A percentile compares a stretch with the other conserved stretches of the same genome.
Evolutionary conservation across 1,140 invertebrate genomes (phyloP).

Genomic region (Liolophura sinensis): DNA sequence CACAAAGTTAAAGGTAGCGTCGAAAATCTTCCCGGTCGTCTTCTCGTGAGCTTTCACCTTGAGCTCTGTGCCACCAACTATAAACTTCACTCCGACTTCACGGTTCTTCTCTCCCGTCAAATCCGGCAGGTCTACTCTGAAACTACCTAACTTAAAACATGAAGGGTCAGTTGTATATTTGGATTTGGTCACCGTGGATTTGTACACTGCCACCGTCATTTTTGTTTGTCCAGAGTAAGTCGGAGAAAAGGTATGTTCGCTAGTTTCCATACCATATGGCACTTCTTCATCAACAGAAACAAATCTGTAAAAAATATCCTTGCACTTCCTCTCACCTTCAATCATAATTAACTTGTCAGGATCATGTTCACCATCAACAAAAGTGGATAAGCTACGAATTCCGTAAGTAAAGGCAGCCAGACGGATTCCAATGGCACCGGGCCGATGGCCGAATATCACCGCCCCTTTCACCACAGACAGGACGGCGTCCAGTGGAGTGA

Average conservation of each 20-base stretch:
- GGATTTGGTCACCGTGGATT: conserved; percentile 14
- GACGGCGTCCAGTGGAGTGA: conserved; percentile 2
- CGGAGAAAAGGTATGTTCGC: conserved; percentile 12
- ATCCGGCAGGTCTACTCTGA: conserved; percentile 20
- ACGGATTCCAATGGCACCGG: conserved; percentile 21
- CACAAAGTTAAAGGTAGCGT: conserved; percentile 24
- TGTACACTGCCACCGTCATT: conserved; percentile 20
- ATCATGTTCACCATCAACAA: conserved; percentile 10
- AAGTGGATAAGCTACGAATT: conserved; percentile 11
- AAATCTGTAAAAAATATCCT: no score
- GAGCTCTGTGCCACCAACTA: conserved; percentile 22
- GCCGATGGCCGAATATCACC: conserved; percentile 23
- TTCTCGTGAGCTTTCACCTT: conserved; percentile 23
- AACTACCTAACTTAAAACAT: conserved; percentile 22
- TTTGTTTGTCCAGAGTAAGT: conserved; percentile 14
- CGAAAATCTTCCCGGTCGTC: conserved; percentile 11
- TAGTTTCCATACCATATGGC: background rate
- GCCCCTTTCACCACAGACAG: conserved; percentile 17
- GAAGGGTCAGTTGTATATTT: conserved; percentile 15
- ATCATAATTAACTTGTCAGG: no score
- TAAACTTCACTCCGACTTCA: conserved; percentile 25
- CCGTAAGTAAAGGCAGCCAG: conserved; percentile 29
- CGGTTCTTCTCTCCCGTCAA: conserved; percentile 12
- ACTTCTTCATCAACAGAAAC: no score
- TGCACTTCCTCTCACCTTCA: no score